Conservation (phyloP, 2,888 invertebrate genomes). For the Apamea sordens region DNA sequence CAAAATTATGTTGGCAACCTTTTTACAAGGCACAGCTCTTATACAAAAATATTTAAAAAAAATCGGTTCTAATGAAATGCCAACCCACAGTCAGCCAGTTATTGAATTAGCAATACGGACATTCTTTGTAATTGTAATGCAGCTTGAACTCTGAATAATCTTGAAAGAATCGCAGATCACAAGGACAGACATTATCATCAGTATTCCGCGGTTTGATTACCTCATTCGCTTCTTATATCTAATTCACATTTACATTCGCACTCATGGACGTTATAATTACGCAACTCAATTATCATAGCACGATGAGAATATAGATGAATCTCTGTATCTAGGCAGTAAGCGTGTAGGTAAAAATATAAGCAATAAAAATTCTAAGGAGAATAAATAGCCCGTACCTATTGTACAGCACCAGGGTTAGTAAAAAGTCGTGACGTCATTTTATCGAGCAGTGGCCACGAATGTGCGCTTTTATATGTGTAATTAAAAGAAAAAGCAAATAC, state of each 20-base stretch:
- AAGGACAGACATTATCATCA: slow-evolving; percentile 37
- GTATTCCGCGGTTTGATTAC: slow-evolving; percentile 53
- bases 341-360: slow-evolving; percentile 56
- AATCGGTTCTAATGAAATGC: neutral
- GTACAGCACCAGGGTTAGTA: slow-evolving; percentile 43
- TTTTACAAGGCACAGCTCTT: neutral
- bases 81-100: neutral
- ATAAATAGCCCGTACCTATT: slow-evolving; percentile 57
- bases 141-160: slow-evolving; percentile 11
- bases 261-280: slow-evolving; percentile 62
- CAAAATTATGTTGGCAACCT: neutral
- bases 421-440: slow-evolving; percentile 57
- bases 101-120: slow-evolving; percentile 17
- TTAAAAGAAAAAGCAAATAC: slow-evolving; percentile 65
- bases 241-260: slow-evolving; percentile 56
- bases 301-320: slow-evolving; percentile 57
- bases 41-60: neutral
- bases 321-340: slow-evolving; percentile 26
- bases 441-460: slow-evolving; percentile 52
- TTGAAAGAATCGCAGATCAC: slow-evolving; percentile 21
- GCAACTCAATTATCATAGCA: slow-evolving; percentile 60
- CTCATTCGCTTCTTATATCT: slow-evolving; percentile 56
- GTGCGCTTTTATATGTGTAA: slow-evolving; percentile 63
- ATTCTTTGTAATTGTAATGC: slow-evolving; percentile 4
- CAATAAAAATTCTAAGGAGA: slow-evolving; percentile 50